phyloP scores from a whole-genome alignment of 1,140 invertebrate species.

The Galendromus occidentalis region DNA sequence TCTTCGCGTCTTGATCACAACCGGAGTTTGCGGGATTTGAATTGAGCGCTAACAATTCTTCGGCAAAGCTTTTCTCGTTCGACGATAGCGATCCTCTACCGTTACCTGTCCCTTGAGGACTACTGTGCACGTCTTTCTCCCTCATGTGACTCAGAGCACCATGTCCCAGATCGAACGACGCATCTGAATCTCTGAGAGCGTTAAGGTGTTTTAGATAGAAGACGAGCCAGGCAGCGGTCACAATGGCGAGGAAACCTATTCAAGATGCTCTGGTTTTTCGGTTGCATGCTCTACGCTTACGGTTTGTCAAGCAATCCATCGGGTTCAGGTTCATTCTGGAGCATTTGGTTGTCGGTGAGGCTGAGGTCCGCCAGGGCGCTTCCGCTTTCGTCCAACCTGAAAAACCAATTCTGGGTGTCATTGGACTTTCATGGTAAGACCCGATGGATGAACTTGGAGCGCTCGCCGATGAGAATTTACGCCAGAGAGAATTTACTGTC shows the following conservation, averaged over 20 bases:
- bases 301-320: conserved; percentile 4
- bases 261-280: too few relatives aligned
- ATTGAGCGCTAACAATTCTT: neutral
- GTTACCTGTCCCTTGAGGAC: too few relatives aligned
- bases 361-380: conserved; percentile 18
- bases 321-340: conserved; percentile 8
- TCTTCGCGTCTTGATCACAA: conserved; percentile 24
- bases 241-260: too few relatives aligned
- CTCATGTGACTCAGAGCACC: too few relatives aligned
- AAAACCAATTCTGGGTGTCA: neutral
- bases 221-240: too few relatives aligned
- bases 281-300: neutral
- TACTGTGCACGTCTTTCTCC: too few relatives aligned
- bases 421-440: too few relatives aligned
- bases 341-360: conserved; percentile 15
- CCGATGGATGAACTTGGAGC: too few relatives aligned
- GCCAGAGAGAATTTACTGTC: too few relatives aligned
- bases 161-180: conserved; percentile 1
- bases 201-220: too few relatives aligned
- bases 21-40: neutral
- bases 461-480: too few relatives aligned
- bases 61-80: conserved; percentile 6
- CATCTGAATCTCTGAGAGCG: neutral
- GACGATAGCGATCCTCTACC: neutral
- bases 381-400: conserved; percentile 12